Evolutionary conservation across 1,140 invertebrate genomes (phyloP), one percentile per base, ranked within the genome.

Genomic region (Limonius californicus): DNA sequence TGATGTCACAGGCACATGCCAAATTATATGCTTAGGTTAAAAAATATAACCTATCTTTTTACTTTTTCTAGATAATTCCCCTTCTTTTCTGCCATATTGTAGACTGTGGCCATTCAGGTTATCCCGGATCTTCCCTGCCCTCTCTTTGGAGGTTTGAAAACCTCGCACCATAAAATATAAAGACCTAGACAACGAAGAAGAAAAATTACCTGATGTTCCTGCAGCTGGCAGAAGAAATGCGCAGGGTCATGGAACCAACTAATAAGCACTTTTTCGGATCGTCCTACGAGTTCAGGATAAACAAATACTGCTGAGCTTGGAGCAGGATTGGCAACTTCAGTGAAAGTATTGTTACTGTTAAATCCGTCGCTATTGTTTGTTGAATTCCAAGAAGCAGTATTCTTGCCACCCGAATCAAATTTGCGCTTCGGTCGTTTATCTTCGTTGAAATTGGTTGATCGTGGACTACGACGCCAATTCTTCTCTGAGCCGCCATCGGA

Each of bases 171-270:
- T n/a, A n/a, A n/a, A n/a, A n/a, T n/a, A n/a, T 14, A 7, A 14
- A 14, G 7, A 8, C 8, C 8, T 50, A 9, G 7, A 18, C 7
- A 50, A 50, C 45, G 7, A 9, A 9, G 15, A 7, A 50, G 15
- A 12, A n/a, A n/a, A 21, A 56, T 66, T 64, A 72, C 85, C 73
- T 56, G 76, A 47, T 50, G 15, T 18, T 68, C 66, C 30, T 66
- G 59, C 12, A 83, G 72, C 68, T 89, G 86, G 8, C 85, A 83
- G 66, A 85, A 89, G 74, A 90, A 89, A 62, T 83, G 82, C 55
- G 82, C 79, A 0, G 88, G 88, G 66, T 83, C 83, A n/a, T 80
- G 77, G 68, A 84, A 85, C 85, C 85, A 87, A 6, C 81, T 82
- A 8, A 87, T 72, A 6, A 76, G 71, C 1, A 83, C 80, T 1